Conservation (phyloP, 2,113 vertebrate genomes). For the Antennarius striatus region DNA sequence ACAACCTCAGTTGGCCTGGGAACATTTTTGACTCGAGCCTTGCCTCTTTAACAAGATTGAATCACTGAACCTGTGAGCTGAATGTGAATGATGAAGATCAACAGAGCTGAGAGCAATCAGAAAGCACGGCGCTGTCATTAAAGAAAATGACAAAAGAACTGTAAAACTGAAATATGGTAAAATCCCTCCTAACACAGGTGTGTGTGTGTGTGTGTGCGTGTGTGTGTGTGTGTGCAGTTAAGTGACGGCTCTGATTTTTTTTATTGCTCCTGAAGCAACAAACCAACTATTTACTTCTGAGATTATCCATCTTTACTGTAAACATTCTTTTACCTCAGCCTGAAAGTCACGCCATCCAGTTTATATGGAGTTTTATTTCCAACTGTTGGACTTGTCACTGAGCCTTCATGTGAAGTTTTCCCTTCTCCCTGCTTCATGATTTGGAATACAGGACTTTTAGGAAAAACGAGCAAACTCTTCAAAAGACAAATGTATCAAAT, state of each 20-base stretch:
- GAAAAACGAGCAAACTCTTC: no score
- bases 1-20: neutral
- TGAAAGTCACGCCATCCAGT: neutral
- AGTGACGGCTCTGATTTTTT: conserved; percentile 2
- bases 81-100: conserved; percentile 6
- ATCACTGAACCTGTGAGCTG: neutral
- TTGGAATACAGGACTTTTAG: no score
- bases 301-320: conserved; percentile 10
- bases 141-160: conserved; percentile 5
- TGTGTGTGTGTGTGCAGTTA: neutral
- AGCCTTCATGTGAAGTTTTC: no score
- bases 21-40: conserved; percentile 11
- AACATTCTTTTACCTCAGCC: neutral
- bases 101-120: conserved; percentile 5
- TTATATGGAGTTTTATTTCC: no score
- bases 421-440: no score
- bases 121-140: conserved; percentile 1
- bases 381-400: no score
- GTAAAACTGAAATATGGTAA: conserved; percentile 3
- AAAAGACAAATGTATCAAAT: no score
- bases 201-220: neutral
- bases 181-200: neutral
- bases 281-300: neutral
- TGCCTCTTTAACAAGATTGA: neutral
- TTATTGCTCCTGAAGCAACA: neutral